Base-by-base conservation (phyloP, 2,888 invertebrate genomes). In the Melitaea athalia region DNA sequence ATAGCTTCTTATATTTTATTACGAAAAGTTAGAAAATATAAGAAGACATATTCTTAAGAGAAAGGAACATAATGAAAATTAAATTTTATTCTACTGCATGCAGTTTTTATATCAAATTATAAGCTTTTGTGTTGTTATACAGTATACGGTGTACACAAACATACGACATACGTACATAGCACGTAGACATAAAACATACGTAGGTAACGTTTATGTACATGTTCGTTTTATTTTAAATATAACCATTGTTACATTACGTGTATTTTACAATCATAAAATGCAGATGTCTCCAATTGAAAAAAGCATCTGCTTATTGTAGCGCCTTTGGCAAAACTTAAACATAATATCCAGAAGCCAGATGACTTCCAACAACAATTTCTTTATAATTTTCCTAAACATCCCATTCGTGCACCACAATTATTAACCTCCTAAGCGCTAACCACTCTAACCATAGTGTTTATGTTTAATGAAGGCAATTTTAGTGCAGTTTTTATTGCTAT, bases 401-500 rank as follows among this genome's bases (percentile, higher is more conserved):
- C 24, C 24, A 61, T 45, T 55, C 31, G 50, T 31, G 50, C 73
- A 73, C 73, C 72, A 60, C 75, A 71, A 71, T 69, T 59, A 75
- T 74, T 74, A 72, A 77, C 80, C 79, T 76, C 72, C 76, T 72
- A 78, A 82, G 78, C 70, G 69, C 68, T 76, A 67, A 78, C 77
- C 72, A 77, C 63, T 63, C 47, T 55, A 38, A 64, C 63, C 61
- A 61, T 77, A 75, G 80, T 81, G 72, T 77, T 85, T 85, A 80
- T 74, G 64, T 75, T 76, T 80, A 84, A 85, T 84, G 79, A 82
- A 79, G 74, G 76, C 75, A 81, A 82, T 79, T 83, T 79, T 78
- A 72, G 69, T 77, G 47, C 74, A 78, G 31, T 47, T 49, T 68
- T 82, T 80, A 79, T 76, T 79, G 77, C 80, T 83, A 83, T 83